These are phyloP conservation scores for Apamea monoglypha DNA, from an alignment of 2,888 invertebrate genomes.

Conservation along the genomic window DNA sequence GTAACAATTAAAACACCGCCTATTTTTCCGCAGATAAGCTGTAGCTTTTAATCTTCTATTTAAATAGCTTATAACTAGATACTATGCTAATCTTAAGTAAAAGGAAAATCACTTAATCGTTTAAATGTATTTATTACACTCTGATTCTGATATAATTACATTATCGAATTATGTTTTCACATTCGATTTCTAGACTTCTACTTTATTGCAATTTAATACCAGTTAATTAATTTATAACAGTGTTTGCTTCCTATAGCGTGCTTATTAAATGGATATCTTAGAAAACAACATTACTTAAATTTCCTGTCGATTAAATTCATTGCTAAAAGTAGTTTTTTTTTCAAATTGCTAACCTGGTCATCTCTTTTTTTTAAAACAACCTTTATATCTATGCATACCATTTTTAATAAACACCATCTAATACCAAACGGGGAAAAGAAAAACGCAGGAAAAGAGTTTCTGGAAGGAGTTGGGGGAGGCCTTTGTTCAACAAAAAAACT, in stretches of 20 bases:
- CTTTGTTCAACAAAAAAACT: too few relatives aligned
- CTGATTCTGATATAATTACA: neutral
- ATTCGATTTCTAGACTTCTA: neutral
- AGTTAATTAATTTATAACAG: neutral
- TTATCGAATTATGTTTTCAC: neutral
- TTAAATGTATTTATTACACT: neutral
- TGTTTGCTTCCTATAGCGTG: too few relatives aligned
- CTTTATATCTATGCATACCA: neutral
- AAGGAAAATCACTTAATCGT: constrained; percentile 6
- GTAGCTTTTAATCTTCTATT: neutral
- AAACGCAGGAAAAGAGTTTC: too few relatives aligned
- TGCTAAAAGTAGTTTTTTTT: neutral
- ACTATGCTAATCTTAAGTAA: neutral
- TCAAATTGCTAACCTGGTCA: neutral
- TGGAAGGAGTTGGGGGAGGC: too few relatives aligned
- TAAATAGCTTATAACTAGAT: neutral
- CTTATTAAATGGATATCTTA: too few relatives aligned
- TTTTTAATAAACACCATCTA: neutral
- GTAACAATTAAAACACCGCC: too few relatives aligned
- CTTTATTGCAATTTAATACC: neutral
- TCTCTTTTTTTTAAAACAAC: neutral
- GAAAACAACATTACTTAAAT: too few relatives aligned
- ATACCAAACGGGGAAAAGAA: too few relatives aligned
- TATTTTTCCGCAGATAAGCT: too few relatives aligned
- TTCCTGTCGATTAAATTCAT: neutral